Conservation (phyloP, 2,888 invertebrate genomes). For the Drosophila mimetica region DNA sequence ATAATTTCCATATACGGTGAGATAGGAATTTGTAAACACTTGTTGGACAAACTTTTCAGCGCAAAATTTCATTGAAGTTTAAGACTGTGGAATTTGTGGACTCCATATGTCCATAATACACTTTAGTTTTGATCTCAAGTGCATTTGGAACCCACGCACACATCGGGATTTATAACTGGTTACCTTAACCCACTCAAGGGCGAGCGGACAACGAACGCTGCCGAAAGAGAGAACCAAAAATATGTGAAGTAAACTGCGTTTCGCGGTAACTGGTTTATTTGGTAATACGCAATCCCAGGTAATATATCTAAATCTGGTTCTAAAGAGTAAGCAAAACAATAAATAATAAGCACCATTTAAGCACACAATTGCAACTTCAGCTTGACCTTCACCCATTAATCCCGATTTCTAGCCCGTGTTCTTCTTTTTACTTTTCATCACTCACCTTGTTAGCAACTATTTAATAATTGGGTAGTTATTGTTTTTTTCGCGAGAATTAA, state of each 20-base stretch:
- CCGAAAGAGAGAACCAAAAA: conserved; percentile 15
- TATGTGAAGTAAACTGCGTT: conserved; percentile 29
- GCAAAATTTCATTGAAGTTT: not conserved
- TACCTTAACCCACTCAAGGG: conserved; percentile 57
- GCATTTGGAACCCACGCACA: conserved; percentile 17
- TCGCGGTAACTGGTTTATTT: conserved; percentile 38
- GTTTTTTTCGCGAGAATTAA: conserved; percentile 28
- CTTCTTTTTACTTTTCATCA: conserved; percentile 19
- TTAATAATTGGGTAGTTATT: conserved; percentile 43
- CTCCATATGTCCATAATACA: not conserved
- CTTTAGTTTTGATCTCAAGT: conserved; percentile 10
- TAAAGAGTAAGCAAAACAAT: conserved; percentile 1
- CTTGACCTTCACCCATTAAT: conserved; percentile 28
- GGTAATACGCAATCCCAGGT: conserved; percentile 6
- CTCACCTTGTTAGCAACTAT: conserved; percentile 66
- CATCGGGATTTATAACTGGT: conserved; percentile 54
- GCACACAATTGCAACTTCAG: conserved; percentile 9
- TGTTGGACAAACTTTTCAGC: not conserved
- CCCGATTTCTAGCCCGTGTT: conserved; percentile 15
- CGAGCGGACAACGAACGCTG: conserved; percentile 25
- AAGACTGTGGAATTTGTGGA: not conserved
- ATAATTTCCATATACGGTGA: conserved; percentile 20
- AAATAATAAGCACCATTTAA: not conserved
- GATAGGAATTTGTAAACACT: conserved; percentile 30
- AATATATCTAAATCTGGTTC: conserved; percentile 21